Percentiles rank a stretch among this genome's conserved stretches.
phyloP scores from a whole-genome alignment of 1,140 invertebrate species.

The Penaeus indicus region DNA sequence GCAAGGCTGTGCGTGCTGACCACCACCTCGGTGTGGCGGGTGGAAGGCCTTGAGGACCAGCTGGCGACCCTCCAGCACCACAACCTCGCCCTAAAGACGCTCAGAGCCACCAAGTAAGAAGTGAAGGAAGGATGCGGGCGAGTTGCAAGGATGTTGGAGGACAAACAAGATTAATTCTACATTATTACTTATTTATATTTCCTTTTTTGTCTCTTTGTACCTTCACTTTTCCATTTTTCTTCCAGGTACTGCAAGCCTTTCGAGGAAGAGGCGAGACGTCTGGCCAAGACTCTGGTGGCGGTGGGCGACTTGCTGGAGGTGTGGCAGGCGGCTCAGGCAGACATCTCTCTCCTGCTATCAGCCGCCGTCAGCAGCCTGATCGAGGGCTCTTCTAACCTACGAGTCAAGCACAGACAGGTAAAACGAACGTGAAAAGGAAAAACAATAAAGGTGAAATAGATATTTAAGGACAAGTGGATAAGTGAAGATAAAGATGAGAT shows the following conservation, averaged over 20 bases:
- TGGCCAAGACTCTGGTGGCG: conserved; percentile 51
- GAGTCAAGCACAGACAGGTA: conserved; percentile 45
- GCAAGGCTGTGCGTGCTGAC: conserved; percentile 29
- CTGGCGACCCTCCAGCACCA: conserved; percentile 49
- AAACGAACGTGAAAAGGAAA: no score
- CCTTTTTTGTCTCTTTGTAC: no score
- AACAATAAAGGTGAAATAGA: no score
- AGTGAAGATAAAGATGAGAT: no score
- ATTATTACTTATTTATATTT: no score
- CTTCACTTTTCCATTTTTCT: not conserved
- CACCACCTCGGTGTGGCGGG: conserved; percentile 19
- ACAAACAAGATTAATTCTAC: no score
- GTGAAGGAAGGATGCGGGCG: no score
- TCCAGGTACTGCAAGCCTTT: conserved; percentile 43
- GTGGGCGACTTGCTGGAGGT: conserved; percentile 48
- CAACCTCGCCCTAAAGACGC: conserved; percentile 44
- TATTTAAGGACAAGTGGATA: no score
- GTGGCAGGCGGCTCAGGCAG: conserved; percentile 48
- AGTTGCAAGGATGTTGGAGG: no score
- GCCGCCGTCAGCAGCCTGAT: not conserved
- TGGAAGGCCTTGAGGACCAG: conserved; percentile 48
- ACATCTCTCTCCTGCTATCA: conserved; percentile 46
- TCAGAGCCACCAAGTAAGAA: conserved; percentile 39
- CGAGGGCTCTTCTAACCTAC: conserved; percentile 9
- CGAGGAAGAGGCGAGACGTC: conserved; percentile 19